Base-by-base conservation (phyloP, 1,140 invertebrate genomes). In the Nixonia krombeini region DNA sequence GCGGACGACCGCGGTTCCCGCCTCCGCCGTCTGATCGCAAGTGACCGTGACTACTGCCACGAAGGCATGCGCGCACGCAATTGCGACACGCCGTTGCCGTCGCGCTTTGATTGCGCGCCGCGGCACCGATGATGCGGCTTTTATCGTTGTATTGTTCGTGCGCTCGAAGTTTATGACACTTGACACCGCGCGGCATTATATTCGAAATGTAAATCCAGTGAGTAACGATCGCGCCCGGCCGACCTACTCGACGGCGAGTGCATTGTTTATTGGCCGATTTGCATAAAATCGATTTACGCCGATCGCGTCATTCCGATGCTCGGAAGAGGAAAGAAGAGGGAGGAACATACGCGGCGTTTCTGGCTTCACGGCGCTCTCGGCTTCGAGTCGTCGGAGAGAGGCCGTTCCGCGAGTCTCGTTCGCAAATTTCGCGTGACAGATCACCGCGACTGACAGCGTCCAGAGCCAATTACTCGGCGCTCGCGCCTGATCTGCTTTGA, bases 41-140 rank as follows among this genome's bases (percentile, higher is more conserved):
- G 58, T 47, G 65, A 58, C 46, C 65, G 58, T 42, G 65, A 63
- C 58, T 69, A 69, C 65, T 68, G 57, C 52, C 13, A 4, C 35
- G 35, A 62, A 47, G 41, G 47, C 57, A 40, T 49, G 57, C 42
- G 52, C 53, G 55, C 55, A 53, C 40, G 56, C 56, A 56, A 67
- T 67, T 67, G 51, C 64, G 56, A 51, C 64, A 67, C 64, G 42
- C 4, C 53, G 42, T 57, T 41, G 35, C 53, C 23, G 41, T 55
- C 38, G 42, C 52, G 47, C 57, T 67, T 67, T 67, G 57, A 67
- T 61, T 61, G 46, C 40, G 13, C 49, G 51, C 35, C 51, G 53
- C 38, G 42, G 35, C 44, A 37, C 31, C 18, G 33, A 56, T 18
- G 25, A 29, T 52, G 52, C 18, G 29, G 55, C 38, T 37, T 66